Base-by-base conservation (phyloP, 2,113 vertebrate species). In the Oplegnathus fasciatus region DNA sequence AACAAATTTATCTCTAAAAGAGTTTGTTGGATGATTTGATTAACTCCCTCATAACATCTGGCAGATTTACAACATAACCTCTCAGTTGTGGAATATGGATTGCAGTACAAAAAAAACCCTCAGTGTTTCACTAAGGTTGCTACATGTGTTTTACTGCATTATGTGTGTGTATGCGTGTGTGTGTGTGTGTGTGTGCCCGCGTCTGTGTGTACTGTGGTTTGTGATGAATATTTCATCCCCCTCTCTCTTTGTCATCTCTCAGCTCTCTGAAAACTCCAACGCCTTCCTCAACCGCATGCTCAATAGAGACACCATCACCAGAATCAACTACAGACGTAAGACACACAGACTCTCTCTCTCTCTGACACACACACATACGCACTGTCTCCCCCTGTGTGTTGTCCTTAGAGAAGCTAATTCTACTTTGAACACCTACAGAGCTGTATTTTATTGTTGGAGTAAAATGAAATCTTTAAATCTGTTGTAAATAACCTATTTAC, bases 251-350 rank as follows among this genome's bases (percentile, higher is more conserved):
- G 46, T 80, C 58, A 26, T 74, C 58, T 80, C 74, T 24, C 86
- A 99, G 98, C 96, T 99, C 91, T 98, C 98, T 73, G 98, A 99
- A 92, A 97, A 97, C 92, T 97, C 98, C 91, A 99, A 99, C 86
- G 87, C 94, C 71, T 99, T 99, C 95, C 96, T 99, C 93, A 98
- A 99, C 94, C 97, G 97, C 88, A 98, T 99, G 97, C 97, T 99
- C 88, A 98, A 97, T 94, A 97, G 98, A 96, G 98, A 99, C 94
- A 99, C 97, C 90, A 98, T 99, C 93, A 99, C 97, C 2, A 97
- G 97, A 97, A 99, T 99, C 96, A 99, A 97, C 0, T 95, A 95
- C 87, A 95, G 94, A 85, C 91, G 95, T 95, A 93, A 94, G 90
- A 66, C 18, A 14, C 69, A 24, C 60, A 55, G 22, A 52, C 79